phyloP scores from a whole-genome alignment of 2,888 invertebrate genomes.

The Plebejus melissa region DNA sequence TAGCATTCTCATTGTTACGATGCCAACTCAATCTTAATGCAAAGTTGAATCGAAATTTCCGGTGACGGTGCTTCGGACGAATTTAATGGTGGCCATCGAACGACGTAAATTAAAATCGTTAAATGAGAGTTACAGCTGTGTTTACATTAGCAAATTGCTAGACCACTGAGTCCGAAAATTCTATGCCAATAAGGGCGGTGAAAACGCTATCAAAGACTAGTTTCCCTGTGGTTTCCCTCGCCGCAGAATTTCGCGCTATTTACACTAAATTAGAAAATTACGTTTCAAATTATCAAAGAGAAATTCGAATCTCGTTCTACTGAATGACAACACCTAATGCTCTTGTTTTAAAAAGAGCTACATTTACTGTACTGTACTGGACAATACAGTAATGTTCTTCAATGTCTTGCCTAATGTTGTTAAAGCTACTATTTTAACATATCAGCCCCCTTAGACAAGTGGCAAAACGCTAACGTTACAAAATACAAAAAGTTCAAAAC shows the following conservation, averaged over 20 bases:
- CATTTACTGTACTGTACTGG: too few species aligned
- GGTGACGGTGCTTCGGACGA: background rate
- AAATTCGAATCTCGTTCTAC: background rate
- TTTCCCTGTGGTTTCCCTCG: background rate
- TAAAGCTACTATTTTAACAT: too few species aligned
- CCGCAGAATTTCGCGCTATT: background rate
- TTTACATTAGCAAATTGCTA: constrained; percentile 2
- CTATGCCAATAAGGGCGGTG: constrained; percentile 10
- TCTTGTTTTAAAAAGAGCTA: too few species aligned
- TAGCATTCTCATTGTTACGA: constrained; percentile 5
- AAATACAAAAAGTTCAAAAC: too few species aligned
- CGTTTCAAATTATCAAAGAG: background rate
- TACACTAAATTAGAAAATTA: background rate
- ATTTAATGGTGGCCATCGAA: constrained; percentile 6
- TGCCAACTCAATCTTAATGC: background rate
- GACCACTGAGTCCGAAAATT: background rate
- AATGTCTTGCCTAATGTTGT: too few species aligned
- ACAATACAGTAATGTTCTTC: too few species aligned
- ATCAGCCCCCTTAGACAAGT: too few species aligned
- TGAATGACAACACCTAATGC: background rate
- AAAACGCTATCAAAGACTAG: constrained; percentile 5
- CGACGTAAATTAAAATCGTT: background rate
- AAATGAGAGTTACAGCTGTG: background rate
- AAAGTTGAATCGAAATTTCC: background rate
- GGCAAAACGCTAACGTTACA: too few species aligned